Percentiles rank a stretch among this genome's conserved stretches.
Conservation (phyloP, 2,888 invertebrate species). For the Agrochola circellaris region DNA sequence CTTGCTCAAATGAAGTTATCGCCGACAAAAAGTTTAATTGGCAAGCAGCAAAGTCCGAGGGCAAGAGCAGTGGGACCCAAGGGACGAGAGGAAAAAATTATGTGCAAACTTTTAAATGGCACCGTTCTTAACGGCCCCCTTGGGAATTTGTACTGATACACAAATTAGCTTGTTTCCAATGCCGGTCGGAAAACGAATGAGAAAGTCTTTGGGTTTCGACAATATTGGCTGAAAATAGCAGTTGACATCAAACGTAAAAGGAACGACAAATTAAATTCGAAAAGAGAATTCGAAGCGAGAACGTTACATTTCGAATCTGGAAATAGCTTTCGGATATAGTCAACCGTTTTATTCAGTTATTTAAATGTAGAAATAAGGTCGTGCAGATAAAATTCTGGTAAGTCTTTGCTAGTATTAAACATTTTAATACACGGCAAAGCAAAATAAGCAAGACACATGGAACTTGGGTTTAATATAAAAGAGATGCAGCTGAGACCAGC, state of each 20-base stretch:
- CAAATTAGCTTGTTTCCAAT: slow-evolving; percentile 56
- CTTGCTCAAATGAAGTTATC: slow-evolving; percentile 72
- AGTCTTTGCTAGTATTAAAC: slow-evolving; percentile 17
- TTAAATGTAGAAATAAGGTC: not conserved
- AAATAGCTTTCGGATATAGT: slow-evolving; percentile 20
- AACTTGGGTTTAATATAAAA: slow-evolving; percentile 54
- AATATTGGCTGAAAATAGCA: slow-evolving; percentile 39
- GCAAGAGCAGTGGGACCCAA: slow-evolving; percentile 48
- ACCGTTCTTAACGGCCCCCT: slow-evolving; percentile 53
- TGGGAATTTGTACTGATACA: slow-evolving; percentile 55
- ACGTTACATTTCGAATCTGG: slow-evolving; percentile 17
- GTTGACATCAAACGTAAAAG: slow-evolving; percentile 27
- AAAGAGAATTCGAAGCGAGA: slow-evolving; percentile 23
- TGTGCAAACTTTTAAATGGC: slow-evolving; percentile 74
- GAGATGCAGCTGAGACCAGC: slow-evolving; percentile 49
- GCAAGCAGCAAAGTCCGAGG: slow-evolving; percentile 45
- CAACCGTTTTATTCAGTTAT: not conserved
- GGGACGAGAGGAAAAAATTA: slow-evolving; percentile 63
- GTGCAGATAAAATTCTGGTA: not conserved
- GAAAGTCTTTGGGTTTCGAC: slow-evolving; percentile 23
- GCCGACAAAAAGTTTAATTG: slow-evolving; percentile 78
- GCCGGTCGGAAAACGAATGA: slow-evolving; percentile 41
- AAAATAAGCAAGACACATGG: slow-evolving; percentile 35
- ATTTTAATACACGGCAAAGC: slow-evolving; percentile 16
- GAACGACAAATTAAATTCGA: slow-evolving; percentile 23